Percentiles rank a stretch among this genome's conserved stretches.
Evolutionary conservation across 2,888 invertebrate species (phyloP).

Genomic region (Nowickia ferox): DNA sequence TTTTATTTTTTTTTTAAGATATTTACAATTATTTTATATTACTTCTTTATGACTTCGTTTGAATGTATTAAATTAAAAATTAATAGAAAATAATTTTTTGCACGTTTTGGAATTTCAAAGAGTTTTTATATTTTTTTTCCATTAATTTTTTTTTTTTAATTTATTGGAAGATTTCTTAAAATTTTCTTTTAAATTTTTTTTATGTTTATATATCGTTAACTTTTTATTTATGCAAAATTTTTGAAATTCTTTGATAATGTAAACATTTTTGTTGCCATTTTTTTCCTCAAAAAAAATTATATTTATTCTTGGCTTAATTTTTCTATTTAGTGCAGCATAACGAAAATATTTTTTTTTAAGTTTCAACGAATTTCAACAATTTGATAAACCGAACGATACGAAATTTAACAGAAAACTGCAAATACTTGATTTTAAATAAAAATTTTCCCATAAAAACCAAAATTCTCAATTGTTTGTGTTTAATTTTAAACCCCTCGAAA

Average conservation of each 20-base stretch:
- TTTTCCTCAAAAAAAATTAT: background rate
- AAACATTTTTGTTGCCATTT: slow-evolving; percentile 30
- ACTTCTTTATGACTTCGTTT: too few species aligned
- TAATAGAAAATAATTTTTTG: background rate
- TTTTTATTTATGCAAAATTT: slow-evolving; percentile 56
- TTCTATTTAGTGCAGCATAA: background rate
- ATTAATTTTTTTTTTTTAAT: background rate
- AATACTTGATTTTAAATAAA: slow-evolving; percentile 19
- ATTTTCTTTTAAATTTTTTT: background rate
- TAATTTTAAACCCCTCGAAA: slow-evolving; percentile 51
- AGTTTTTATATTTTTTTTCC: background rate
- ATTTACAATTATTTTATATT: too few species aligned
- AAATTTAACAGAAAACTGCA: slow-evolving; percentile 69
- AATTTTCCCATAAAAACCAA: slow-evolving; percentile 39
- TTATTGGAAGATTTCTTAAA: background rate
- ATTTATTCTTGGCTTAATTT: slow-evolving; percentile 22
- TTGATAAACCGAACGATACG: slow-evolving; percentile 63
- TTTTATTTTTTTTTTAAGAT: too few species aligned
- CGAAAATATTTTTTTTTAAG: background rate
- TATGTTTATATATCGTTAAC: background rate
- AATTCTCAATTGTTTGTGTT: slow-evolving; percentile 43
- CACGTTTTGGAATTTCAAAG: background rate
- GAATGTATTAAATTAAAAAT: too few species aligned
- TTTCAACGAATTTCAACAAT: slow-evolving; percentile 61
- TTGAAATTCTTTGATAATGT: slow-evolving; percentile 51